phyloP scores from a whole-genome alignment of 2,113 vertebrate species.

The Callopanchax toddi region DNA sequence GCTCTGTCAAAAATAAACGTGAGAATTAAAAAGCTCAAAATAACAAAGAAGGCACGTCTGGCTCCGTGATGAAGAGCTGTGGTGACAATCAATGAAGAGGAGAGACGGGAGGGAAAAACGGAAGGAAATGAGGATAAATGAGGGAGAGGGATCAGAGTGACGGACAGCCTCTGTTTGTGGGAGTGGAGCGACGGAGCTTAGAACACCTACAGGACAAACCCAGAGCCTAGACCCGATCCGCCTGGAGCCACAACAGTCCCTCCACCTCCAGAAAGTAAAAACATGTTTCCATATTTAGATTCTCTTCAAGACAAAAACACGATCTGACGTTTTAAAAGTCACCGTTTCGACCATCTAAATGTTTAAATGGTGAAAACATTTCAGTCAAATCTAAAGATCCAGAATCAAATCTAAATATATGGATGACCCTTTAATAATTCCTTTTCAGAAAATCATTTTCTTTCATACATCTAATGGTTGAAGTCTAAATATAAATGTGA shows the following conservation, averaged over 20 bases:
- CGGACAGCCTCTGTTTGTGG: constrained; percentile 44
- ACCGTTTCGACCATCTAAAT: too few species aligned
- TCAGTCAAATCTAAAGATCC: too few species aligned
- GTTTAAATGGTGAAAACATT: too few species aligned
- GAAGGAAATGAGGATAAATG: background rate
- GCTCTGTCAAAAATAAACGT: constrained; percentile 48
- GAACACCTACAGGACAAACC: constrained; percentile 15
- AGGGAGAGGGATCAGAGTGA: constrained; percentile 24
- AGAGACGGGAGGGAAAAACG: constrained; percentile 7
- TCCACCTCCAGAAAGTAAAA: too few species aligned
- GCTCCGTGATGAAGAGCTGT: constrained; percentile 58
- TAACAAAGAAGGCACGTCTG: constrained; percentile 78
- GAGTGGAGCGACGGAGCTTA: constrained; percentile 5
- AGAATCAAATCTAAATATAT: too few species aligned
- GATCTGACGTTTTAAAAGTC: too few species aligned
- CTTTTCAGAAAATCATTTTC: too few species aligned
- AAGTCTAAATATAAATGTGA: too few species aligned
- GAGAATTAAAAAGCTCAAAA: constrained; percentile 68
- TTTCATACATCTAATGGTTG: too few species aligned
- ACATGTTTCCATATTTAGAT: too few species aligned
- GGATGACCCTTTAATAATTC: too few species aligned
- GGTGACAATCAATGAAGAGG: constrained; percentile 42
- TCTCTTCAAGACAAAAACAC: too few species aligned
- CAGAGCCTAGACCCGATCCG: constrained; percentile 15
- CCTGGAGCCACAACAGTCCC: constrained; percentile 8